Percentiles rank a stretch among this genome's conserved stretches.
These are phyloP conservation scores for Anthopleura xanthogrammica DNA, from an alignment of 92 coral and sea anemone species.

Conservation along the genomic window DNA sequence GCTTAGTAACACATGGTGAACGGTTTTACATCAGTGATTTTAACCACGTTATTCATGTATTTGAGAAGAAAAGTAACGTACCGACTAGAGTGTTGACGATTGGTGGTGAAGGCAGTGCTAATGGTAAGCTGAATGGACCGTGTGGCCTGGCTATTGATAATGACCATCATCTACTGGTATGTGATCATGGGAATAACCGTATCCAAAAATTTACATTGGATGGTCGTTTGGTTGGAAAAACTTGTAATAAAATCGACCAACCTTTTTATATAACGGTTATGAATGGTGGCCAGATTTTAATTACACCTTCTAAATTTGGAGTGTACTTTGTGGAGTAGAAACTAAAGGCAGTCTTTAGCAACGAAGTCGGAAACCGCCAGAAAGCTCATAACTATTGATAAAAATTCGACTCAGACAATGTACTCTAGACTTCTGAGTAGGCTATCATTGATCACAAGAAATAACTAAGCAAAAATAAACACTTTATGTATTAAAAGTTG, in stretches of 20 bases:
- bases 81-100: not conserved
- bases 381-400: too few relatives aligned
- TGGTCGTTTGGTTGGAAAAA: not conserved
- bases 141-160: conserved; percentile 12
- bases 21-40: conserved; percentile 1
- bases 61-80: not conserved
- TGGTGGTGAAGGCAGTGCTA: not conserved
- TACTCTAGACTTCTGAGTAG: too few relatives aligned
- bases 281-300: not conserved
- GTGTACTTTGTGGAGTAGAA: not conserved
- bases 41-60: not conserved
- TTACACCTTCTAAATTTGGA: not conserved
- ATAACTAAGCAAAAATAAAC: not conserved
- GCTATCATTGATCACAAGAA: too few relatives aligned
- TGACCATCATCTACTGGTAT: conserved; percentile 6
- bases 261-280: not conserved
- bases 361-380: too few relatives aligned
- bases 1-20: not conserved
- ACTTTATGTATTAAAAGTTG: too few relatives aligned
- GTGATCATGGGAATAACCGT: conserved; percentile 1
- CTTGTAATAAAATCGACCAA: not conserved
- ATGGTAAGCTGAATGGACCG: not conserved
- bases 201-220: not conserved
- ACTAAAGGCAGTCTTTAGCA: too few relatives aligned
- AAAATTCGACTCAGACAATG: too few relatives aligned